Evolutionary conservation across 2,113 vertebrate genomes (phyloP), one percentile per base, ranked within the genome.

Genomic region (Rhipidura dahli): DNA sequence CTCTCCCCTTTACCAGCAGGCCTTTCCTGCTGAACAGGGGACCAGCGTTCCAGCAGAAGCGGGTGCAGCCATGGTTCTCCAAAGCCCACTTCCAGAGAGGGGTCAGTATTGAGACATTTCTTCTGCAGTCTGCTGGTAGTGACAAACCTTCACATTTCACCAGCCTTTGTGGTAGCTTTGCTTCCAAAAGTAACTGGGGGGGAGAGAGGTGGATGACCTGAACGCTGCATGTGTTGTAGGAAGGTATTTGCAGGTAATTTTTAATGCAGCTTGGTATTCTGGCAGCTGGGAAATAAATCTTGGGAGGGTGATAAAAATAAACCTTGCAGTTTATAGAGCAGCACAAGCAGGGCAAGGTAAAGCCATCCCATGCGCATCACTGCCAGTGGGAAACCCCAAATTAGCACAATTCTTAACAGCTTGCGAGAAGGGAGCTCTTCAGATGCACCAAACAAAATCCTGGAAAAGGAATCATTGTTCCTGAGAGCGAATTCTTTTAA

Each of bases 21-120:
- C 79, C 88, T 73, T 94, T 96, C 94, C 18, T 21, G 49, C 60
- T 93, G 53, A 87, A 96, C 83, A 92, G 93, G 65, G 76, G 85
- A 56, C 77, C 80, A 51, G 78, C 39, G 7, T 97, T 97, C 90
- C 90, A 94, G 80, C 93, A 97, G 86, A 96, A 72, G 50, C 65
- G 50, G 28, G 37, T 50, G 47, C 73, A 80, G 24, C 92, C 81
- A 39, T 90, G 85, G 75, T 83, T 88, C 82, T 71, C 91, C 61
- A 79, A 83, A 89, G 53, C 83, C 40, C 93, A 20, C 30, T 92
- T 95, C 45, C 97, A 96, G 87, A 89, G 63, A 97, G 79, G 45
- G 83, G 98, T 98, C 81, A 97, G 97, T 97, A 42, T 66, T 2
- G 2, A 59, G 33, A 37, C 33, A 15, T 28, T 68, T 59, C 54